A percentile compares a stretch with the other conserved stretches of the same genome.
phyloP scores from a whole-genome alignment of 2,797 vertebrate species.

The Sphaeramia orbicularis region DNA sequence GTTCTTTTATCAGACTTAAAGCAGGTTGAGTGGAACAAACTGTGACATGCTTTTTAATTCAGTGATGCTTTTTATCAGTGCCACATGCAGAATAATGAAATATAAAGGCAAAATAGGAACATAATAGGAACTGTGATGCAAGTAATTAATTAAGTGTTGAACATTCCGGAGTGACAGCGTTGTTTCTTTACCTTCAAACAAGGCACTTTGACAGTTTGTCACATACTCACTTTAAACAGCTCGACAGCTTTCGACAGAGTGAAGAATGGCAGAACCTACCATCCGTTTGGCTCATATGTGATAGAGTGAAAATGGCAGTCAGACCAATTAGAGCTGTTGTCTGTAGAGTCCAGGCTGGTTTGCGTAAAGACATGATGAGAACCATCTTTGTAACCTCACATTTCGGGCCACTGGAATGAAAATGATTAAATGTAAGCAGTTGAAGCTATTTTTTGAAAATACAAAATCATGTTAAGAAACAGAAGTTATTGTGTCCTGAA shows the following conservation, averaged over 20 bases:
- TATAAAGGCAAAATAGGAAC: background rate
- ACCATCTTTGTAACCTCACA: conserved; percentile 3
- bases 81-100: background rate
- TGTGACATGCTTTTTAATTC: conserved; percentile 1
- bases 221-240: conserved; percentile 1
- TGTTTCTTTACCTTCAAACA: background rate
- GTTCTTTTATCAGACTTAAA: conserved; percentile 10
- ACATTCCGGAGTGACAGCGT: background rate
- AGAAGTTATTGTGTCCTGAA: background rate
- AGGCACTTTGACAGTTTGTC: background rate
- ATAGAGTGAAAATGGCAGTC: conserved; percentile 1
- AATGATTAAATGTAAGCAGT: too few relatives aligned
- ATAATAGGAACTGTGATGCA: background rate
- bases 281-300: background rate
- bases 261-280: background rate
- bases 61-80: background rate
- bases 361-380: background rate
- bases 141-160: background rate
- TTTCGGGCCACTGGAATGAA: background rate
- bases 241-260: conserved; percentile 1
- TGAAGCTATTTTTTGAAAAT: background rate
- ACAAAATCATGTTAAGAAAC: background rate
- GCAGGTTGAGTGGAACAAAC: conserved; percentile 8
- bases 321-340: background rate
- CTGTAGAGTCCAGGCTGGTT: conserved; percentile 2